phyloP scores from a whole-genome alignment of 2,888 invertebrate species.

The Andrena hattorfiana region DNA sequence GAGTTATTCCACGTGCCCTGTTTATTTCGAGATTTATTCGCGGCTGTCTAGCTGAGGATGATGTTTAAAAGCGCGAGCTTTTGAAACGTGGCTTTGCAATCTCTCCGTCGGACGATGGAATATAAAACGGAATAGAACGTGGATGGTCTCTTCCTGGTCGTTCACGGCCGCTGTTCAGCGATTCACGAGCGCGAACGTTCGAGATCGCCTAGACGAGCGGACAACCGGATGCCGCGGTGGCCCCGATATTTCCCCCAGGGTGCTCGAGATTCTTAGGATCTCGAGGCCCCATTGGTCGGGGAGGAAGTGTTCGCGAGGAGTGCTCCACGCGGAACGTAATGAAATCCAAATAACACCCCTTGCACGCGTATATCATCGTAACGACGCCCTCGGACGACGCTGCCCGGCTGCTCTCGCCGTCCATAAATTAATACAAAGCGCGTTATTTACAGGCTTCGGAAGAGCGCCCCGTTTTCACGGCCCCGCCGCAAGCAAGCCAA shows the following conservation, averaged over 20 bases:
- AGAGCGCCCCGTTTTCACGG: constrained; percentile 41
- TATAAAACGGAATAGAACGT: not conserved
- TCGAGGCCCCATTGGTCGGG: constrained; percentile 25
- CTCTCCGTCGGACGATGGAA: constrained; percentile 4
- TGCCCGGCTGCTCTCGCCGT: constrained; percentile 53
- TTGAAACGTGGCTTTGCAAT: constrained; percentile 16
- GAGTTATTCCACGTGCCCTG: constrained; percentile 20
- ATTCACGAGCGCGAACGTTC: constrained; percentile 22
- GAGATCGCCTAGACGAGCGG: constrained; percentile 2
- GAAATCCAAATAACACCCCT: constrained; percentile 76
- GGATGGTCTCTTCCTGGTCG: constrained; percentile 2
- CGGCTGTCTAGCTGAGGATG: constrained; percentile 20
- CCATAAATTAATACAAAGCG: constrained; percentile 74
- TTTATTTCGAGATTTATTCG: constrained; percentile 45
- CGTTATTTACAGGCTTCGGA: constrained; percentile 71
- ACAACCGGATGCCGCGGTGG: constrained; percentile 6
- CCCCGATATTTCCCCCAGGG: constrained; percentile 17
- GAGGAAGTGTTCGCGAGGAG: constrained; percentile 32
- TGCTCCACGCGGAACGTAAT: constrained; percentile 65
- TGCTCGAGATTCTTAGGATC: constrained; percentile 38
- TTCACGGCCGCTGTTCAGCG: constrained; percentile 9
- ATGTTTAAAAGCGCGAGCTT: constrained; percentile 1
- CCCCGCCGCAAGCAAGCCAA: constrained; percentile 12
- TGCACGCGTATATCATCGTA: constrained; percentile 73
- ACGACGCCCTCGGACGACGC: constrained; percentile 66